Conservation (phyloP, 2,888 invertebrate species). For the Smittia aterrima region DNA sequence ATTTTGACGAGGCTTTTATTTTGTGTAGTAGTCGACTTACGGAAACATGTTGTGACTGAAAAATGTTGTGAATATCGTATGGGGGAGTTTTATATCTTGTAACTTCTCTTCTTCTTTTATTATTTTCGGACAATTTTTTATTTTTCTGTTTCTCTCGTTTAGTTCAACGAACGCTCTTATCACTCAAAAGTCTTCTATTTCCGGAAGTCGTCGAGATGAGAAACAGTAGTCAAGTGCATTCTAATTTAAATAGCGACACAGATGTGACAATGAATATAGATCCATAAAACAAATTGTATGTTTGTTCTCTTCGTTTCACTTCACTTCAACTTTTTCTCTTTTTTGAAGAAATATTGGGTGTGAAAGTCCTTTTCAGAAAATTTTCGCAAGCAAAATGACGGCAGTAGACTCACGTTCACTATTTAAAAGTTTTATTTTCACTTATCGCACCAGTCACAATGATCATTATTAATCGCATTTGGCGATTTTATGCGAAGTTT, state of each 20-base stretch:
- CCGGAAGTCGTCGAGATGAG: slow-evolving; percentile 3
- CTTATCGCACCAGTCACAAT: slow-evolving; percentile 28
- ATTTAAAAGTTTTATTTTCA: neutral
- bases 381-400: neutral
- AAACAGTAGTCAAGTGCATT: slow-evolving; percentile 16
- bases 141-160: neutral
- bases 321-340: slow-evolving; percentile 11
- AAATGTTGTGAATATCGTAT: slow-evolving; percentile 33
- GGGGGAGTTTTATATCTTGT: slow-evolving; percentile 8
- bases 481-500: slow-evolving; percentile 2
- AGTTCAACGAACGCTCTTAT: slow-evolving; percentile 38
- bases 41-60: slow-evolving; percentile 38
- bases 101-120: neutral
- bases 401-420: neutral
- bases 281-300: slow-evolving; percentile 1
- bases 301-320: slow-evolving; percentile 23
- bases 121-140: slow-evolving; percentile 32
- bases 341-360: neutral
- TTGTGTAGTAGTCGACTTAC: slow-evolving; percentile 16
- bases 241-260: neutral
- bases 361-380: neutral
- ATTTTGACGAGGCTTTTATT: neutral
- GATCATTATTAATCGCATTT: slow-evolving; percentile 1
- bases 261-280: slow-evolving; percentile 29
- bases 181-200: slow-evolving; percentile 22